Evolutionary conservation across 2,888 invertebrate genomes (phyloP).

Genomic region (Acholoe squamosa): DNA sequence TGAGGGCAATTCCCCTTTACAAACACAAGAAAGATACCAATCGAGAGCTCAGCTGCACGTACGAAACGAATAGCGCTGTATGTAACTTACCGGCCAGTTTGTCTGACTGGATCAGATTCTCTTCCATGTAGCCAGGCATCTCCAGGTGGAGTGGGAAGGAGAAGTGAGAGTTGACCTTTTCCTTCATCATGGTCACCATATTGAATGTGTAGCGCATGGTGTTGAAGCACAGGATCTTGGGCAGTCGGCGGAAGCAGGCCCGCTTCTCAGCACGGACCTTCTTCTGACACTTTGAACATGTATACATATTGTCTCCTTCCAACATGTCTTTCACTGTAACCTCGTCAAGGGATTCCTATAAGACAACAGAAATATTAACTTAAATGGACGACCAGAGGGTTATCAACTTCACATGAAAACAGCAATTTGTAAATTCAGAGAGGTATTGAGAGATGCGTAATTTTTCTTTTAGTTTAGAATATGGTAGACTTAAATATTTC

Average conservation of each 20-base stretch:
- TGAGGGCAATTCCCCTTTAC: too few relatives aligned
- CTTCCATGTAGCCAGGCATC: slow-evolving; percentile 97
- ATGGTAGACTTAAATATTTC: too few relatives aligned
- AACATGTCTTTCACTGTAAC: slow-evolving; percentile 98
- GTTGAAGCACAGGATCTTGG: slow-evolving; percentile 96
- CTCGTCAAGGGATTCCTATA: slow-evolving; percentile 93
- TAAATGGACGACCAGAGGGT: too few relatives aligned
- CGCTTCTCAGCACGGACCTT: slow-evolving; percentile 97
- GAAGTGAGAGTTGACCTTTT: slow-evolving; percentile 98
- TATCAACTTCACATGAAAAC: too few relatives aligned
- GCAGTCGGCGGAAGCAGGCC: slow-evolving; percentile 96
- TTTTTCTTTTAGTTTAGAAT: too few relatives aligned
- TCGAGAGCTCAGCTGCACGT: too few relatives aligned
- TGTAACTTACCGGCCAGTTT: slow-evolving; percentile 61
- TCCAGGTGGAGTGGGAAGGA: slow-evolving; percentile 96
- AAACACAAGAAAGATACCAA: too few relatives aligned
- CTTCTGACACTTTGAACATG: slow-evolving; percentile 96
- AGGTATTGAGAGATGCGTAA: too few relatives aligned
- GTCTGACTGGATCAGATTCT: slow-evolving; percentile 86
- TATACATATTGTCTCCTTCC: slow-evolving; percentile 99
- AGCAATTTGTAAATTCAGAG: too few relatives aligned
- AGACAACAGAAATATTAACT: too few relatives aligned
- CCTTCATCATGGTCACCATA: slow-evolving; percentile 98
- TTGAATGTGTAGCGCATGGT: slow-evolving; percentile 99
- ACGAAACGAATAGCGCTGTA: too few relatives aligned